phyloP scores from a whole-genome alignment of 2,797 vertebrate species.

The Pangasius djambal region DNA sequence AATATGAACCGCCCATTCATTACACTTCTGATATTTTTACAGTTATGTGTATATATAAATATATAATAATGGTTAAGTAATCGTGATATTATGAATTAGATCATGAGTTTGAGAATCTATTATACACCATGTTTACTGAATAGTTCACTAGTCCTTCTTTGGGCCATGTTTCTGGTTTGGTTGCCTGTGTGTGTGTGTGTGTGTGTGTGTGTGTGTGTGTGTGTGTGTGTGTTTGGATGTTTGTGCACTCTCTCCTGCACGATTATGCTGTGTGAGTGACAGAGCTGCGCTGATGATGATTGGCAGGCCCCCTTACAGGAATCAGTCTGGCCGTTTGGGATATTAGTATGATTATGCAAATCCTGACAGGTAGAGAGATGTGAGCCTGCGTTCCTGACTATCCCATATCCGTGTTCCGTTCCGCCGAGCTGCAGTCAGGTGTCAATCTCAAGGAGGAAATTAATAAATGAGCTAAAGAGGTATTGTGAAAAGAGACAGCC shows the following conservation, averaged over 20 bases:
- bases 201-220: constrained; percentile 24
- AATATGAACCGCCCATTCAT: not conserved
- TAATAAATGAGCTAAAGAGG: constrained; percentile 56
- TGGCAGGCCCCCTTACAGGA: constrained; percentile 59
- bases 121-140: not conserved
- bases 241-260: constrained; percentile 17
- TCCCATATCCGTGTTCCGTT: constrained; percentile 55
- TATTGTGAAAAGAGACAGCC: constrained; percentile 42
- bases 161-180: not conserved
- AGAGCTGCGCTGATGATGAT: constrained; percentile 63
- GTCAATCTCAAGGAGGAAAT: constrained; percentile 60
- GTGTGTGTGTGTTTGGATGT: not conserved
- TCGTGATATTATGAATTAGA: not conserved
- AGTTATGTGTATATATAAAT: not conserved
- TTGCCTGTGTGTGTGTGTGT: not conserved
- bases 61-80: not conserved
- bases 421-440: constrained; percentile 64
- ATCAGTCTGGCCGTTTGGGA: constrained; percentile 60
- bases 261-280: constrained; percentile 51
- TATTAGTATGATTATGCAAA: constrained; percentile 70
- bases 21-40: not conserved
- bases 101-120: not conserved
- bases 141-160: not conserved
- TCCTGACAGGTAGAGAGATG: constrained; percentile 59
- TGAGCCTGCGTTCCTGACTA: constrained; percentile 41